Percentiles rank a stretch among this genome's conserved stretches.
Conservation (phyloP, 2,113 vertebrate species). For the Nannospalax galili region DNA sequence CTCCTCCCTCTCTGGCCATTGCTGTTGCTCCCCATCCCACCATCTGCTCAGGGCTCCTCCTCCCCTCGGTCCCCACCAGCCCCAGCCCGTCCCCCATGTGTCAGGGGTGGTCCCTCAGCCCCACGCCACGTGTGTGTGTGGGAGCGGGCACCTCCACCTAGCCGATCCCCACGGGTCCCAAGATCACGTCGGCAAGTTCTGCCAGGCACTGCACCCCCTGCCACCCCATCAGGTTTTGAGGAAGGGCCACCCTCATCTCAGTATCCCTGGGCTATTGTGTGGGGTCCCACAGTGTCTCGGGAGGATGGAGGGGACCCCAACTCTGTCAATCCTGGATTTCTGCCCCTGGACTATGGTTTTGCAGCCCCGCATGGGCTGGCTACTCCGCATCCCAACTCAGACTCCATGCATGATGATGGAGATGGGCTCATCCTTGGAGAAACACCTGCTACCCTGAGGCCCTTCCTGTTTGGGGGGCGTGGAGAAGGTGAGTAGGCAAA, state of each 20-base stretch:
- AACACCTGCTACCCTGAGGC: slow-evolving; percentile 86
- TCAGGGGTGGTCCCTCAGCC: slow-evolving; percentile 83
- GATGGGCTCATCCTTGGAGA: slow-evolving; percentile 88
- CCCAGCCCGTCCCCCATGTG: slow-evolving; percentile 84
- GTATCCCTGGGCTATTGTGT: slow-evolving; percentile 91
- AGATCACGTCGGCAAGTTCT: slow-evolving; percentile 83
- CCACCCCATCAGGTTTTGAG: slow-evolving; percentile 88
- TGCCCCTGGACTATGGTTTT: slow-evolving; percentile 87
- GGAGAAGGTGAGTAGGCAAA: slow-evolving; percentile 86
- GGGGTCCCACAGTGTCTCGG: slow-evolving; percentile 89
- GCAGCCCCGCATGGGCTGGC: slow-evolving; percentile 86
- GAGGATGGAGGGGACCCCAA: slow-evolving; percentile 88
- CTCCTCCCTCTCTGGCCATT: slow-evolving; percentile 86
- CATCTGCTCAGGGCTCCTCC: slow-evolving; percentile 81
- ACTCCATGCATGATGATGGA: slow-evolving; percentile 84
- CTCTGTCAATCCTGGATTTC: slow-evolving; percentile 88
- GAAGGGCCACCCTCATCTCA: slow-evolving; percentile 89
- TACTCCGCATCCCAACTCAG: slow-evolving; percentile 87
- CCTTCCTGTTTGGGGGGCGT: slow-evolving; percentile 86
- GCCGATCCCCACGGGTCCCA: slow-evolving; percentile 80
- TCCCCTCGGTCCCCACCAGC: slow-evolving; percentile 78
- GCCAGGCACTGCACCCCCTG: slow-evolving; percentile 80
- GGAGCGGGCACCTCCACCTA: slow-evolving; percentile 83
- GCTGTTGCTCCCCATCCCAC: slow-evolving; percentile 79
- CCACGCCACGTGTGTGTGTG: slow-evolving; percentile 84